Conservation (phyloP, 2,888 invertebrate species). For the Drosophila niveifrons region DNA sequence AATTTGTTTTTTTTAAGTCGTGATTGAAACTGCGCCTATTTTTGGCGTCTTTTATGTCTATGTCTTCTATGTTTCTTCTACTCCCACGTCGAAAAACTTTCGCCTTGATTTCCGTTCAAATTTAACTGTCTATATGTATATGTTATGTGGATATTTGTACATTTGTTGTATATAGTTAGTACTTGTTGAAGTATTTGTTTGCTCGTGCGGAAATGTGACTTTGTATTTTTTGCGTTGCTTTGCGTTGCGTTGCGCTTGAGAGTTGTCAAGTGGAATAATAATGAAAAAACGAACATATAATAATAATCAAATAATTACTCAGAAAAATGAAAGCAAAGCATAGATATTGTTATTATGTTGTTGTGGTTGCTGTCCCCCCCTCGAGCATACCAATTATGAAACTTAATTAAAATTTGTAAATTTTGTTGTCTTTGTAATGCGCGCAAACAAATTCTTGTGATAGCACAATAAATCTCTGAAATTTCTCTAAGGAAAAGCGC, state of each 20-base stretch:
- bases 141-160: neutral
- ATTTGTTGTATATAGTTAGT: slow-evolving; percentile 9
- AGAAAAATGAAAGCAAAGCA: slow-evolving; percentile 52
- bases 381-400: slow-evolving; percentile 31
- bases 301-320: slow-evolving; percentile 37
- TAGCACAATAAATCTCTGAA: slow-evolving; percentile 36
- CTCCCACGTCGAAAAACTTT: slow-evolving; percentile 65
- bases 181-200: slow-evolving; percentile 30
- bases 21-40: slow-evolving; percentile 54
- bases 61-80: slow-evolving; percentile 23
- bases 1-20: slow-evolving; percentile 1
- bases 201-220: slow-evolving; percentile 52
- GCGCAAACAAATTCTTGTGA: slow-evolving; percentile 45
- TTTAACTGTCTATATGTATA: slow-evolving; percentile 11
- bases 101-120: slow-evolving; percentile 63
- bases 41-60: slow-evolving; percentile 21
- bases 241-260: slow-evolving; percentile 32
- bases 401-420: slow-evolving; percentile 38
- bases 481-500: slow-evolving; percentile 25
- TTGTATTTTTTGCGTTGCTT: slow-evolving; percentile 2
- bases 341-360: slow-evolving; percentile 17
- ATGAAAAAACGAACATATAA: slow-evolving; percentile 32
- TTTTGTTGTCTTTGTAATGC: slow-evolving; percentile 32
- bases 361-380: neutral
- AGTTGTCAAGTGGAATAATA: slow-evolving; percentile 60